Base-by-base conservation (phyloP, 2,113 vertebrate species). In the Puma concolor region DNA sequence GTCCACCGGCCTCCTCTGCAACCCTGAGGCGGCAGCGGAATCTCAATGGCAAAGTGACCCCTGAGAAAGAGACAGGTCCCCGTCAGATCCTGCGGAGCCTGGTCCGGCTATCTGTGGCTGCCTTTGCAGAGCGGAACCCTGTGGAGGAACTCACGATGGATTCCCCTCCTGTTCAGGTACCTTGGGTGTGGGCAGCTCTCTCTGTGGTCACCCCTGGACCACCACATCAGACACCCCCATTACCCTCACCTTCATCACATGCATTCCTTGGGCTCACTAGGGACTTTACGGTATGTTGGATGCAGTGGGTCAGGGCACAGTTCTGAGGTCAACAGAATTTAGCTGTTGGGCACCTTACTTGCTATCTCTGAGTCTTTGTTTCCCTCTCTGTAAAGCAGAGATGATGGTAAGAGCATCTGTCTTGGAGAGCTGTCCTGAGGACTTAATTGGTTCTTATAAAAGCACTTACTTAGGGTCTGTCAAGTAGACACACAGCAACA, bases 101-200 rank as follows among this genome's bases (percentile, higher is more conserved):
- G 96, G 99, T 99, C 16, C 99, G 99, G 5, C 98, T 99, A 71
- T 99, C 99, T 0, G 99, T 99, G 99, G 99, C 99, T 12, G 99
- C 99, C 5, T 99, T 99, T 23, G 99, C 99, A 0, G 99, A 99
- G 84, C 99, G 99, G 97, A 98, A 99, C 92, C 98, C 99, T 4
- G 99, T 98, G 0, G 99, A 99, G 76, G 99, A 99, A 93, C 99
- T 99, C 0, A 99, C 99, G 0, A 98, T 99, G 25, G 99, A 99
- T 77, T 99, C 99, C 0, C 99, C 99, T 12, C 99, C 99, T 0
- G 99, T 99, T 57, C 99, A 99, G 99, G 99, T 99, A 99, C 29
- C 25, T 85, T 0, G 29, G 89, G n/a, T 29, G 14, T 41, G 82
- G 54, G 95, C 13, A 57, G n/a, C 71, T 94, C 74, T 85, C 63